A percentile compares a stretch with the other conserved stretches of the same genome.
Evolutionary conservation across 1,140 invertebrate species (phyloP).

Genomic region (Maniola jurtina): DNA sequence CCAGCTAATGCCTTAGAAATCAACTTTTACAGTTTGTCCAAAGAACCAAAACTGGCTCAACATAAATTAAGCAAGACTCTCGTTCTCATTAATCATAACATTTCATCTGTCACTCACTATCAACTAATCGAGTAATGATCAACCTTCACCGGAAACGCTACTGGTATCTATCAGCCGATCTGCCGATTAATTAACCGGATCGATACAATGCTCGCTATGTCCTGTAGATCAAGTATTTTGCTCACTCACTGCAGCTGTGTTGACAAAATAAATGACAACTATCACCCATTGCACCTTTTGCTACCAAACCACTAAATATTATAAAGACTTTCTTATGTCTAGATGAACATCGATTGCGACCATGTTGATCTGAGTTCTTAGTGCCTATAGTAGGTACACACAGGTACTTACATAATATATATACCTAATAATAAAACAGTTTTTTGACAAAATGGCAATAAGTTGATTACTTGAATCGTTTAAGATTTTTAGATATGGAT

Average conservation of each 20-base stretch:
- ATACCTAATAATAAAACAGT: no score
- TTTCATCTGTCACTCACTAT: constrained; percentile 49
- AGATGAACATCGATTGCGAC: no score
- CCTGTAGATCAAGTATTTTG: constrained; percentile 58
- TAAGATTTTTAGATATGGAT: no score
- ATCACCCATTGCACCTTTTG: constrained; percentile 16
- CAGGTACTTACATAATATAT: no score
- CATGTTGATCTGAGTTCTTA: no score
- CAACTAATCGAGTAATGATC: constrained; percentile 61
- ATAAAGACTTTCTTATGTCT: no score
- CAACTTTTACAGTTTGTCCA: background rate
- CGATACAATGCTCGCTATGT: constrained; percentile 69
- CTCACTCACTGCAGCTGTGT: constrained; percentile 70
- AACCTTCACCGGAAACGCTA: constrained; percentile 73
- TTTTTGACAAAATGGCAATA: no score
- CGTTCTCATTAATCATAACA: constrained; percentile 64
- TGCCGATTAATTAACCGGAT: constrained; percentile 72
- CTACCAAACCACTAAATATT: background rate
- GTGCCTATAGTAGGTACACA: no score
- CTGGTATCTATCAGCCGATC: constrained; percentile 67
- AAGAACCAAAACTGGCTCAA: background rate
- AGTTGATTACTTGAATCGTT: no score
- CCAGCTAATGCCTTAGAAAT: no score
- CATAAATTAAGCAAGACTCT: constrained; percentile 1
- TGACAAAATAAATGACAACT: constrained; percentile 55